A percentile compares a stretch with the other conserved stretches of the same genome.
These are phyloP conservation scores for Thymelicus sylvestris DNA, from an alignment of 2,888 invertebrate species.

Conservation along the genomic window DNA sequence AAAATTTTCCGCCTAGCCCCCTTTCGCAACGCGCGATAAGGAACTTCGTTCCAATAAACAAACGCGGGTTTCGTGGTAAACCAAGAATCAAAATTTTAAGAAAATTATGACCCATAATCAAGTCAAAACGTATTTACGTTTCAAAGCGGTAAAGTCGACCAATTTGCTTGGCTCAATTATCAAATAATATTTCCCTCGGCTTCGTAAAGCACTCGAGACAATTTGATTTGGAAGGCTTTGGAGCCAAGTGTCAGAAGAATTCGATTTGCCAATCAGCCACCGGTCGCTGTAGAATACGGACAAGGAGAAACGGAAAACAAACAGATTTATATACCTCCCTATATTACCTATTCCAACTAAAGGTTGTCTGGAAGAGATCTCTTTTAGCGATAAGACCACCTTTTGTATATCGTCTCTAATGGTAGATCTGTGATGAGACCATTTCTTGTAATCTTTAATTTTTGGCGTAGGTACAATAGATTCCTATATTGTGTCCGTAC, in stretches of 20 bases:
- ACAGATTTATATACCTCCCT: conserved; percentile 1
- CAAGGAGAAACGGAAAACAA: conserved; percentile 1
- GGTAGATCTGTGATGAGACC: no score
- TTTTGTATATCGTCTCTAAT: no score
- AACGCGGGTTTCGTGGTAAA: background rate
- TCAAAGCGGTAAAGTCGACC: conserved; percentile 10
- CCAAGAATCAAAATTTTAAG: background rate
- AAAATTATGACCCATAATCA: conserved; percentile 3
- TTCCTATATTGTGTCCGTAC: no score
- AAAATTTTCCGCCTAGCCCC: no score
- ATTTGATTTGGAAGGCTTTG: conserved; percentile 32
- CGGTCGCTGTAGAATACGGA: conserved; percentile 27
- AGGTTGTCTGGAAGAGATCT: no score
- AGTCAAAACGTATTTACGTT: conserved; percentile 4
- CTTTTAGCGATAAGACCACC: no score
- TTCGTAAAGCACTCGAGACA: conserved; percentile 32
- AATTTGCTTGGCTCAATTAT: conserved; percentile 25
- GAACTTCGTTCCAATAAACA: no score
- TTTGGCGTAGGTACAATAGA: no score
- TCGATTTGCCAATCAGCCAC: conserved; percentile 34
- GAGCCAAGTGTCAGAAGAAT: conserved; percentile 33
- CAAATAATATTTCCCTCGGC: conserved; percentile 34
- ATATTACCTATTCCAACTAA: no score
- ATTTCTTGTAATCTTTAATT: no score
- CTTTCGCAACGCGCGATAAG: no score